Evolutionary conservation across 2,888 invertebrate species (phyloP).

Genomic region (Phrixothrix hirtus): DNA sequence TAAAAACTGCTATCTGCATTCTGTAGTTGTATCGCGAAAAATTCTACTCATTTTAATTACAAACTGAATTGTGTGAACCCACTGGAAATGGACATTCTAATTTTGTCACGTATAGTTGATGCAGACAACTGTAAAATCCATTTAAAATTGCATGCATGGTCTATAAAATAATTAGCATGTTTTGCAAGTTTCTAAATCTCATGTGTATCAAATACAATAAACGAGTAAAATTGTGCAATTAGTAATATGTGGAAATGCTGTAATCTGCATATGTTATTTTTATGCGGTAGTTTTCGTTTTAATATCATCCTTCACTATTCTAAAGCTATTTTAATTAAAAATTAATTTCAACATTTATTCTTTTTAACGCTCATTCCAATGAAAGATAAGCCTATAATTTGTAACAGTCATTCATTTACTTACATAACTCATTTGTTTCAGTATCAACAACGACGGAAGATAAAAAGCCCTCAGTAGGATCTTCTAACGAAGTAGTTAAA

Average conservation of each 20-base stretch:
- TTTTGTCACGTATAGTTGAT: constrained; percentile 24
- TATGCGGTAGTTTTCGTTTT: too few relatives aligned
- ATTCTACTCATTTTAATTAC: constrained; percentile 16
- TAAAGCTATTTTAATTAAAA: too few relatives aligned
- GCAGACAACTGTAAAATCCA: constrained; percentile 27
- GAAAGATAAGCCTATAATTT: too few relatives aligned
- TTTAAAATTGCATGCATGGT: constrained; percentile 20
- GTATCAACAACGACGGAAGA: constrained; percentile 55
- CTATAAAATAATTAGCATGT: constrained; percentile 22
- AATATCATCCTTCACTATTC: too few relatives aligned
- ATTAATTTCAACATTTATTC: too few relatives aligned
- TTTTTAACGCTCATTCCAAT: too few relatives aligned
- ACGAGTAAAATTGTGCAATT: not conserved
- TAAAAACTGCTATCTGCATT: constrained; percentile 23
- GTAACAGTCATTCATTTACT: too few relatives aligned
- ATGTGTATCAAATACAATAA: not conserved
- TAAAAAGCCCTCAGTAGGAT: constrained; percentile 55
- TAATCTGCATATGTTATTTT: too few relatives aligned
- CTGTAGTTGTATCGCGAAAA: constrained; percentile 3
- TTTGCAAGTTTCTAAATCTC: constrained; percentile 3
- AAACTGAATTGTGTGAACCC: constrained; percentile 23
- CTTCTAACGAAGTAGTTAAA: constrained; percentile 58
- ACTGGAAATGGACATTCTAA: constrained; percentile 34
- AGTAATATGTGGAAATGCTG: too few relatives aligned
- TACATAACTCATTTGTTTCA: too few relatives aligned